Conservation (phyloP, 2,888 invertebrate genomes). For the Luffia ferchaultella region DNA sequence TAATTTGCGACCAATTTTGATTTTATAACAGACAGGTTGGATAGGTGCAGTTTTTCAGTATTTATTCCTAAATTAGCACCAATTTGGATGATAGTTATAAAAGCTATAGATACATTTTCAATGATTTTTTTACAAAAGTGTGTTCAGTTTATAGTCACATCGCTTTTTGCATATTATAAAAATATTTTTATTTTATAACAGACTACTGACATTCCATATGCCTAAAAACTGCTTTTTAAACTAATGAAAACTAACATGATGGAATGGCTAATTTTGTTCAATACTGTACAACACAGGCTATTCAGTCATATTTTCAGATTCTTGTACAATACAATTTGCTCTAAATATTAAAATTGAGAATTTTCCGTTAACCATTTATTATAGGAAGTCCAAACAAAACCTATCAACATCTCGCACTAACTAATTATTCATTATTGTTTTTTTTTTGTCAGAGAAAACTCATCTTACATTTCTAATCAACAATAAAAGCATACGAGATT, state of each 20-base stretch:
- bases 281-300: too few species aligned
- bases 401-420: slow-evolving; percentile 37
- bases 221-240: not conserved
- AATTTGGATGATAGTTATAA: slow-evolving; percentile 41
- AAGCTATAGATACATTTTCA: slow-evolving; percentile 24
- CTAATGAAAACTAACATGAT: too few species aligned
- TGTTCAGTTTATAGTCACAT: slow-evolving; percentile 39
- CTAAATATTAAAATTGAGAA: too few species aligned
- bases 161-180: slow-evolving; percentile 61
- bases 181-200: slow-evolving; percentile 56
- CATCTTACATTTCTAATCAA: slow-evolving; percentile 38
- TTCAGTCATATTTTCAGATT: too few species aligned
- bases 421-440: slow-evolving; percentile 38
- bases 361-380: too few species aligned
- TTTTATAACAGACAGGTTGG: not conserved
- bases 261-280: too few species aligned
- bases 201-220: slow-evolving; percentile 19
- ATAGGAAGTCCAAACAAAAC: slow-evolving; percentile 29
- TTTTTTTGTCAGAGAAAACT: slow-evolving; percentile 28
- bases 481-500: slow-evolving; percentile 41
- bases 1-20: too few species aligned
- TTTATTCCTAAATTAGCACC: slow-evolving; percentile 46
- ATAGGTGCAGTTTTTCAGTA: not conserved
- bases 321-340: too few species aligned
- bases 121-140: slow-evolving; percentile 42